Percentiles rank a stretch among this genome's conserved stretches.
Evolutionary conservation across 2,797 vertebrate species (phyloP).

Genomic region (Columba guinea): DNA sequence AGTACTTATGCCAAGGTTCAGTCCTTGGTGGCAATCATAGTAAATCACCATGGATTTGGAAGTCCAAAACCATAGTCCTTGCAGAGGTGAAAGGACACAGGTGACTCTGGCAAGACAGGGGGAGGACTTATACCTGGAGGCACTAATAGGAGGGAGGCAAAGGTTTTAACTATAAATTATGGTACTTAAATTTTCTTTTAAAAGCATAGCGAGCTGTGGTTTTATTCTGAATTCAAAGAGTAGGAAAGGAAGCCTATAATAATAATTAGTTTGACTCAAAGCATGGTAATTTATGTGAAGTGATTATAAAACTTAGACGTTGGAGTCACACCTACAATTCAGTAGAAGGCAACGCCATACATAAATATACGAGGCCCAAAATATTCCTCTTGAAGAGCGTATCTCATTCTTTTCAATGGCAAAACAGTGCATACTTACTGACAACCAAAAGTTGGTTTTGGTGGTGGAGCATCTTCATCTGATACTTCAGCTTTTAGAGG

Average conservation of each 20-base stretch:
- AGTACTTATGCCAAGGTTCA: background rate
- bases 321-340: conserved; percentile 12
- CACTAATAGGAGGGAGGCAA: background rate
- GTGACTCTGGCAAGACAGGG: background rate
- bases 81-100: background rate
- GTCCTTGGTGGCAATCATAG: background rate
- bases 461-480: background rate
- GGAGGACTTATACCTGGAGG: background rate
- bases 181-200: background rate
- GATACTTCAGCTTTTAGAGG: background rate
- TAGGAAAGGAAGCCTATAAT: background rate
- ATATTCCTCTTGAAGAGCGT: background rate
- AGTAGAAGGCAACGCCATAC: conserved; percentile 3
- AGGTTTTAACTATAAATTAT: background rate
- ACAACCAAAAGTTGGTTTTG: background rate
- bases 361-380: background rate
- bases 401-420: background rate
- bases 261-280: conserved; percentile 35
- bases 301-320: background rate
- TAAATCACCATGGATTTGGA: background rate
- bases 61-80: background rate
- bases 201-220: background rate
- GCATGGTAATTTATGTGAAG: background rate
- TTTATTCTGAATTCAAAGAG: background rate
- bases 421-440: rapidly evolving